Percentiles rank a stretch among this genome's conserved stretches.
phyloP scores from a whole-genome alignment of 2,888 invertebrate species.

The Calliopum simillimum region DNA sequence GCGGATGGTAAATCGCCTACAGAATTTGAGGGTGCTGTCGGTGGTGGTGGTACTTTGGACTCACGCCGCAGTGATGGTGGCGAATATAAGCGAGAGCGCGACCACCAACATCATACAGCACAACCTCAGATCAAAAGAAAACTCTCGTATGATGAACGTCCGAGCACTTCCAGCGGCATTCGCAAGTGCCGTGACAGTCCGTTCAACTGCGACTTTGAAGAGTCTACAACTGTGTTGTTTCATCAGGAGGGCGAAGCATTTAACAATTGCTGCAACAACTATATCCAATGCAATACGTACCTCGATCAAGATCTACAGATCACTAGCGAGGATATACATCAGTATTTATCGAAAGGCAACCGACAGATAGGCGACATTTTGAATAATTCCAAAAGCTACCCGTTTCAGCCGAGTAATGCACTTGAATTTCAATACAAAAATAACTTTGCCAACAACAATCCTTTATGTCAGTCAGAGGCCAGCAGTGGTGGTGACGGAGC shows the following conservation, averaged over 20 bases:
- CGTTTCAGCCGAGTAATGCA: slow-evolving; percentile 65
- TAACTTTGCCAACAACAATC: slow-evolving; percentile 61
- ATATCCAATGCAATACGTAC: slow-evolving; percentile 66
- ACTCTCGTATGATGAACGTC: slow-evolving; percentile 52
- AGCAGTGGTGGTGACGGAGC: slow-evolving; percentile 50
- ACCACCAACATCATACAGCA: not conserved
- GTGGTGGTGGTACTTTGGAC: slow-evolving; percentile 23
- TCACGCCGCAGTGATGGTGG: slow-evolving; percentile 27
- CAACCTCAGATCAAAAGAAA: slow-evolving; percentile 54
- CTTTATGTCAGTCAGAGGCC: slow-evolving; percentile 44
- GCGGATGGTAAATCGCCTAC: slow-evolving; percentile 64
- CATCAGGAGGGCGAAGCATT: slow-evolving; percentile 67
- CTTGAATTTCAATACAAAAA: slow-evolving; percentile 67
- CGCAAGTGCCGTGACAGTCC: slow-evolving; percentile 61
- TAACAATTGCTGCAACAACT: slow-evolving; percentile 67
- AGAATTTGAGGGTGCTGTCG: slow-evolving; percentile 55
- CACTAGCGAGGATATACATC: slow-evolving; percentile 67
- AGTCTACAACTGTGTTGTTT: slow-evolving; percentile 64
- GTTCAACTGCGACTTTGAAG: slow-evolving; percentile 60
- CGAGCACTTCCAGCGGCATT: slow-evolving; percentile 50
- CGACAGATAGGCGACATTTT: slow-evolving; percentile 59
- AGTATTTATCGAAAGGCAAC: slow-evolving; percentile 65
- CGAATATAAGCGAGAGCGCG: slow-evolving; percentile 38
- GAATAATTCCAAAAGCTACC: slow-evolving; percentile 65
- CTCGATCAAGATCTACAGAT: slow-evolving; percentile 66